Conservation (phyloP, 2,888 invertebrate species). For the Listrodromus nycthemerus region DNA sequence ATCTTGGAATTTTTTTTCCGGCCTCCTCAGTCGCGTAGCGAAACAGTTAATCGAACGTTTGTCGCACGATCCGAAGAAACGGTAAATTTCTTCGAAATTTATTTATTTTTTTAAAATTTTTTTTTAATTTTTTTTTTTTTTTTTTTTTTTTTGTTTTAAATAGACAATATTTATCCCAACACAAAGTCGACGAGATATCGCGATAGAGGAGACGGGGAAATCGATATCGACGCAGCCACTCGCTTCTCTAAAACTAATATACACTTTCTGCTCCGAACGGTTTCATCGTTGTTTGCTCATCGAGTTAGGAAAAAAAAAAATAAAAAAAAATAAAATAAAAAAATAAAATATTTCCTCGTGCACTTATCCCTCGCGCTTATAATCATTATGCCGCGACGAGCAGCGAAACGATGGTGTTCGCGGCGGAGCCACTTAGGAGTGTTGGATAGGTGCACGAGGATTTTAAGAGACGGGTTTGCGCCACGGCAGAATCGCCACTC, state of each 20-base stretch:
- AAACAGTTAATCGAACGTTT: conserved; percentile 1
- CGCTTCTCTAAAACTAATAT: neutral
- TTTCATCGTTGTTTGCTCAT: neutral
- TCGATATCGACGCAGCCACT: neutral
- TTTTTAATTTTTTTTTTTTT: too few relatives aligned
- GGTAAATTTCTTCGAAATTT: neutral
- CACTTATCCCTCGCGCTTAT: conserved; percentile 69
- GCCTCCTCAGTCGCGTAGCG: neutral
- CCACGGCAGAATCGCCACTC: conserved; percentile 70
- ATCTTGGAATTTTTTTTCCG: neutral
- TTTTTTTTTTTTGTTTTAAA: neutral
- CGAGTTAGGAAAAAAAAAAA: neutral
- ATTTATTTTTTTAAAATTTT: too few relatives aligned
- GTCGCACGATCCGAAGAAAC: conserved; percentile 3
- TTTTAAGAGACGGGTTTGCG: conserved; percentile 69
- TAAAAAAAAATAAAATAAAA: neutral
- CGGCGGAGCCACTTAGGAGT: conserved; percentile 21
- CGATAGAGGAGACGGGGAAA: neutral
- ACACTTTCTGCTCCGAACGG: neutral
- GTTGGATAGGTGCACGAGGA: conserved; percentile 48
- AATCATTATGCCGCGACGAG: conserved; percentile 79
- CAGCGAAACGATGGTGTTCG: conserved; percentile 73
- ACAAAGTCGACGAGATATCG: neutral
- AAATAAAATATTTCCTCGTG: conserved; percentile 13
- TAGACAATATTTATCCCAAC: neutral